Base-by-base conservation (phyloP, 37 sponge, comb jelly and placozoan genomes). In the Chondrilla cf. caribensis region DNA sequence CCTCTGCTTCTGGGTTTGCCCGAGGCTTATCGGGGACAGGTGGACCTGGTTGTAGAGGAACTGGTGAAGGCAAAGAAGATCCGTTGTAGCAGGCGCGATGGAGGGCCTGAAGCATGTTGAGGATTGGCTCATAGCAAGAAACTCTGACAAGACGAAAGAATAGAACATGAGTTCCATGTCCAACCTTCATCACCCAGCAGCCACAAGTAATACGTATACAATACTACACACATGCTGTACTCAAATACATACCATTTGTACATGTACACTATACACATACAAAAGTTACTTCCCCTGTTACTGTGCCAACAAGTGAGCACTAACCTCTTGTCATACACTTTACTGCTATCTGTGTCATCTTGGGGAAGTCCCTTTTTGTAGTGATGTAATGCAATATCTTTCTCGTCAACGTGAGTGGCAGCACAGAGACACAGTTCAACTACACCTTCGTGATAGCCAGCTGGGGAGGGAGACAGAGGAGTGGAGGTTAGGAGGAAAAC, bases 371-470 rank as follows among this genome's bases (percentile, higher is more conserved):
- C 84, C 38, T 66, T 80, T 68, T 82, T 94, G 87, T 86, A 94
- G 85, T 81, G 76, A 42, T 90, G 94, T 0, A 96, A 36, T 5
- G 88, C 98, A 19, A 89, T 58, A 39, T 85, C 81, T 86, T 95
- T 82, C 24, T 89, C 87, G 78, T 97, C 98, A 31, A 54, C 71
- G 17, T 90, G 83, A 35, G 33, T 21, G 3, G 96, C 98, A 0
- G 91, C 68, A 79, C 91, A 87, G 33, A 95, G 84, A 78, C 85
- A 77, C 57, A 97, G 79, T 71, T 97, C 94, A 68, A 97, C 88
- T 36, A 97, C 78, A 0, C 96, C 98, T 21, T 85, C 86, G 60
- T 85, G 83, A 75, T 83, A 95, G 62, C 70, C 82, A 25, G 76
- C 76, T 73, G 25, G 1, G 6, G 17, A 26, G 58, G 44, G 65